Evolutionary conservation across 2,113 vertebrate genomes (phyloP).

Genomic region (Malurus cyaneus): DNA sequence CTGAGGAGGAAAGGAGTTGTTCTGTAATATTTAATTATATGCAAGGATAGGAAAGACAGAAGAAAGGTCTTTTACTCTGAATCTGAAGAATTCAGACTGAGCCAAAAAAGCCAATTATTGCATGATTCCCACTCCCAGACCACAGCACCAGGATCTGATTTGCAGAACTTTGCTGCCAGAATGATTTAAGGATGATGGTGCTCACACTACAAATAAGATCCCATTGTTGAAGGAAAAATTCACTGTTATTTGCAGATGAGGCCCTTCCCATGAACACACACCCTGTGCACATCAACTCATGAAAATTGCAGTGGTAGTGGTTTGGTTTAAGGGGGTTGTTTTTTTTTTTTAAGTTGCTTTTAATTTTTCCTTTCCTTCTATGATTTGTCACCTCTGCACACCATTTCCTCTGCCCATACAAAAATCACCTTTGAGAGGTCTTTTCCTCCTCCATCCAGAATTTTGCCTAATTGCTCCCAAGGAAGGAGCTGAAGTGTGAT

Average conservation of each 20-base stretch:
- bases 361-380: neutral
- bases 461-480: neutral
- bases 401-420: neutral
- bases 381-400: neutral
- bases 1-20: neutral
- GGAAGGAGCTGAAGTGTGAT: neutral
- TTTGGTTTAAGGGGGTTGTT: neutral
- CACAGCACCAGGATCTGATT: neutral
- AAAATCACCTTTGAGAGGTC: neutral
- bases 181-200: neutral
- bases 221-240: neutral
- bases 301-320: neutral
- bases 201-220: neutral
- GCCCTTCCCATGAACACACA: neutral
- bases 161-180: neutral
- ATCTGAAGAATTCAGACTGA: neutral
- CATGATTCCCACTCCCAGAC: neutral
- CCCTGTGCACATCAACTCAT: fast-evolving
- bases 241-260: neutral
- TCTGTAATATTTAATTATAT: neutral
- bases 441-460: neutral
- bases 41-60: neutral
- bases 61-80: neutral
- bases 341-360: neutral
- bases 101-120: neutral